Evolutionary conservation across 2,113 vertebrate genomes (phyloP), one percentile per base, ranked within the genome.

Genomic region (Poecile atricapillus): DNA sequence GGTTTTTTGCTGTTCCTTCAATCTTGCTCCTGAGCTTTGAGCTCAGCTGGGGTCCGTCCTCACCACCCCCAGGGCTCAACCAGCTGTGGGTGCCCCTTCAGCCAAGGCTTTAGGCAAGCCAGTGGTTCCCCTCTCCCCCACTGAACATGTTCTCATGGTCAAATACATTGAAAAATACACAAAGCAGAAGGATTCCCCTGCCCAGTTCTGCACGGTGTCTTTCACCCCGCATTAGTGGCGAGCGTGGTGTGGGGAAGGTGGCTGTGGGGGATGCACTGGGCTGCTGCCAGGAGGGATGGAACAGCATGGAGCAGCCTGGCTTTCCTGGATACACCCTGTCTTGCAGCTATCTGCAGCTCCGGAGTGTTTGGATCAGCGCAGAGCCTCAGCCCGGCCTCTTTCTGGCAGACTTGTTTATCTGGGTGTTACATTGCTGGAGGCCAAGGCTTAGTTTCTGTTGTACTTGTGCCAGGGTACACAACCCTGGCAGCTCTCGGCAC

Each of bases 381-480:
- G 93, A 69, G 83, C 91, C 83, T 93, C 94, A 71, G 86, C 95
- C 44, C 11, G 39, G 83, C 69, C 93, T 73, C 91, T 95, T 90
- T 93, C 95, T 96, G 96, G 95, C 96, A 95, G 95, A 88, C 94
- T 91, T 44, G 87, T 95, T 95, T 95, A 93, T 96, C 94, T 95
- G 96, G 97, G 96, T 95, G 97, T 97, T 96, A 91, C 95, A 56
- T 63, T 63, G 95, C 96, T 96, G 17, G 11, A 69, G 97, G 96
- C 96, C 96, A 95, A 96, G 92, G 92, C 71, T 97, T 75, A 97
- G 96, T 97, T 97, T 97, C 94, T 97, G 95, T 97, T 97, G 96
- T 97, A 91, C 60, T 81, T 60, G 55, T 97, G 97, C 97, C 97
- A 98, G 96, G 80, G 93, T 95, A 97, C 77, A 88, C 97, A 97